phyloP scores from a whole-genome alignment of 2,797 vertebrate species.

The Anniella stebbinsi region DNA sequence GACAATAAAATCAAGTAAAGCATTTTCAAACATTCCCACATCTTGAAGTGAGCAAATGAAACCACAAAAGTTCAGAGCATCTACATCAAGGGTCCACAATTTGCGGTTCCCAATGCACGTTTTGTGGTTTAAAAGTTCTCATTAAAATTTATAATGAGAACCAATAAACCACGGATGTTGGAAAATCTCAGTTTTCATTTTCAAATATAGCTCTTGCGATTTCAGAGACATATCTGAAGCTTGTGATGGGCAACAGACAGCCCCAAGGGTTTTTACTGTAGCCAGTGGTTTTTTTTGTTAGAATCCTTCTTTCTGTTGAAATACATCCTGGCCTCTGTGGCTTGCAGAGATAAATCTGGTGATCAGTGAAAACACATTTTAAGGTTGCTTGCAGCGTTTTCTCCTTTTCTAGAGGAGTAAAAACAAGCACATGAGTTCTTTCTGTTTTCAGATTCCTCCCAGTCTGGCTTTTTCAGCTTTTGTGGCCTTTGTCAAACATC shows the following conservation, averaged over 20 bases:
- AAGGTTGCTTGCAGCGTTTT: neutral
- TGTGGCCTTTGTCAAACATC: neutral
- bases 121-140: neutral
- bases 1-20: conserved; percentile 67
- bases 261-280: neutral
- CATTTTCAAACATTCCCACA: conserved; percentile 47
- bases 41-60: conserved; percentile 63
- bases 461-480: neutral
- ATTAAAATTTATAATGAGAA: conserved; percentile 22
- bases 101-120: neutral
- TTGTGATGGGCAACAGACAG: neutral
- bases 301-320: neutral
- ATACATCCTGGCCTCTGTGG: neutral
- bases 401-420: neutral
- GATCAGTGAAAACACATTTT: neutral
- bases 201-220: neutral
- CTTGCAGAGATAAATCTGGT: neutral
- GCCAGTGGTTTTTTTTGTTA: neutral
- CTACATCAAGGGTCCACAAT: neutral
- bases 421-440: neutral
- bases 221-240: neutral
- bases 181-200: neutral
- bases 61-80: conserved; percentile 38
- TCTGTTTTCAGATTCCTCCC: neutral
- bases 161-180: neutral